Evolutionary conservation across 2,888 invertebrate species (phyloP).

Genomic region (Zygogramma bicolorata): DNA sequence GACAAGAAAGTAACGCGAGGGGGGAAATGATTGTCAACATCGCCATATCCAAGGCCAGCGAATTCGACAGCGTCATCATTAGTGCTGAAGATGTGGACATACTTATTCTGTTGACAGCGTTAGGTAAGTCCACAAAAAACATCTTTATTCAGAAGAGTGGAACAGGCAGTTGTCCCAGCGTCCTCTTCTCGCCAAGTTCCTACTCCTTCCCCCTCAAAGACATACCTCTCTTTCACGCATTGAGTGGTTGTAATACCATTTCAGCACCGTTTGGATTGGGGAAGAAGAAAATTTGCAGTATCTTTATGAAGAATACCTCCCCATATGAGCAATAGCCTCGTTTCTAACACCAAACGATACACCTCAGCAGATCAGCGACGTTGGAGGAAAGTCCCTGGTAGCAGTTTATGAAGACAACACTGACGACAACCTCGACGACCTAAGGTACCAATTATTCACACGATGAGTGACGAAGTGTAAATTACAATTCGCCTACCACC

Average conservation of each 20-base stretch:
- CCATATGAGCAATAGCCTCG: slow-evolving; percentile 4
- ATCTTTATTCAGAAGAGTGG: slow-evolving; percentile 11
- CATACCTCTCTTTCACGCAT: slow-evolving; percentile 11
- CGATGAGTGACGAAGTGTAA: no score
- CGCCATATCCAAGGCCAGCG: no score
- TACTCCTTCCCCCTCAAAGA: neutral
- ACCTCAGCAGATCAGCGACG: slow-evolving; percentile 1
- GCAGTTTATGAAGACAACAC: slow-evolving; percentile 14
- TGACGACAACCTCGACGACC: slow-evolving; percentile 2
- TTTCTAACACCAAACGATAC: slow-evolving; percentile 3
- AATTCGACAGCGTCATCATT: no score
- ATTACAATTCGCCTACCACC: no score
- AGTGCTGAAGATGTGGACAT: no score
- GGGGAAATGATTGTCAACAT: neutral
- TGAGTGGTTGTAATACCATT: slow-evolving; percentile 12
- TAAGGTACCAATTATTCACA: no score
- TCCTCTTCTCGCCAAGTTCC: slow-evolving; percentile 9
- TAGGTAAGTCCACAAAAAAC: slow-evolving; percentile 13
- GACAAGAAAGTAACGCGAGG: no score
- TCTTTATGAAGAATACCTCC: neutral
- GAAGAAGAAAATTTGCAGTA: slow-evolving; percentile 17
- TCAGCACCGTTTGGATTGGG: slow-evolving; percentile 10
- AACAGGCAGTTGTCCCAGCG: neutral
- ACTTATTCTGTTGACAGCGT: no score
- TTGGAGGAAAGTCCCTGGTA: neutral